phyloP scores from a whole-genome alignment of 2,113 vertebrate species.

The Podiceps cristatus region DNA sequence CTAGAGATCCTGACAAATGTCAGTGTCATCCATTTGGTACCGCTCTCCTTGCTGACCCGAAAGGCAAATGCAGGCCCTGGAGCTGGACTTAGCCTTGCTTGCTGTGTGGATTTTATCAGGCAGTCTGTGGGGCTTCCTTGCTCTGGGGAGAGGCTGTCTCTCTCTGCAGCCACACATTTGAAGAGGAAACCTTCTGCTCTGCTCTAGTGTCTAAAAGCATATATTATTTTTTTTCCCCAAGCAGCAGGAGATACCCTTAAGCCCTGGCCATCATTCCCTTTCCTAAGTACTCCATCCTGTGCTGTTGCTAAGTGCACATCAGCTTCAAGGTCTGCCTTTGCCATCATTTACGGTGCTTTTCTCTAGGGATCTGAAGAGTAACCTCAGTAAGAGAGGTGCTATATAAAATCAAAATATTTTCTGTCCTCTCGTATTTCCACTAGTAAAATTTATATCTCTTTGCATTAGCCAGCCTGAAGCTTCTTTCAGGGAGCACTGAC shows the following conservation, averaged over 20 bases:
- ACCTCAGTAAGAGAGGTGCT: not conserved
- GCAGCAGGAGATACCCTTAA: not conserved
- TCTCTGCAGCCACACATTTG: not conserved
- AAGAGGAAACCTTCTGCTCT: not conserved
- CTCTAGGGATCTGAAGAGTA: not conserved
- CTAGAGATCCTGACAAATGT: not conserved
- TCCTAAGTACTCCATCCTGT: not conserved
- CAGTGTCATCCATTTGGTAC: not conserved
- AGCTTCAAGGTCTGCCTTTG: not conserved
- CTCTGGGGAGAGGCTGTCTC: not conserved
- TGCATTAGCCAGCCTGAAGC: not conserved
- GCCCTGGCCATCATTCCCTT: slow-evolving; percentile 5
- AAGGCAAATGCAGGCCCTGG: not conserved
- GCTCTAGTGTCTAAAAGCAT: not conserved
- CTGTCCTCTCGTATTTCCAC: not conserved
- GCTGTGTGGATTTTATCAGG: not conserved
- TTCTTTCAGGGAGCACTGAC: not conserved
- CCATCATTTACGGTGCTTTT: not conserved
- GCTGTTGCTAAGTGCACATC: not conserved
- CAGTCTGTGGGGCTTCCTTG: not conserved
- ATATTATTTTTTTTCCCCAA: not conserved
- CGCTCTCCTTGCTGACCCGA: not conserved
- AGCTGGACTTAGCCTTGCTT: not conserved
- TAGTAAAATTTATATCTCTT: not conserved
- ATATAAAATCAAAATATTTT: not conserved